phyloP scores from a whole-genome alignment of 1,140 invertebrate genomes.

The Diachasma alloeum region DNA sequence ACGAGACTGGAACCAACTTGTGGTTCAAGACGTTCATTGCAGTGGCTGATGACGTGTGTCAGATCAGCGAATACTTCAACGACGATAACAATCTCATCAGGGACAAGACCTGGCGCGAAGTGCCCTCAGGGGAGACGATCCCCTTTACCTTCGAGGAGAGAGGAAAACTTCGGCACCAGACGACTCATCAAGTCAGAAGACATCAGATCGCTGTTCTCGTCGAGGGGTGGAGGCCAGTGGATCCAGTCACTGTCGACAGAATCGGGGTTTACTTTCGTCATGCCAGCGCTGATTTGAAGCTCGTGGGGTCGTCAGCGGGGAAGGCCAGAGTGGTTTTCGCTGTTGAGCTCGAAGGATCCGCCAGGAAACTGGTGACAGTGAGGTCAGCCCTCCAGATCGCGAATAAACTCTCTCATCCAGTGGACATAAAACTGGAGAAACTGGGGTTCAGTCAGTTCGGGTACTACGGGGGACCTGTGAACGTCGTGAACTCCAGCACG shows the following conservation, averaged over 20 bases:
- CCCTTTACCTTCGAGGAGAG: slow-evolving; percentile 85
- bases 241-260: slow-evolving; percentile 92
- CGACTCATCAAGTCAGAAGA: slow-evolving; percentile 80
- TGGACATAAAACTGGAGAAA: slow-evolving; percentile 78
- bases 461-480: slow-evolving; percentile 12
- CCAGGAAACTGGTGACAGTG: slow-evolving; percentile 94
- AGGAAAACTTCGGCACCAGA: slow-evolving; percentile 79
- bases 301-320: slow-evolving; percentile 36
- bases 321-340: slow-evolving; percentile 84
- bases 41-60: slow-evolving; percentile 59
- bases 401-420: slow-evolving; percentile 77
- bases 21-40: slow-evolving; percentile 84
- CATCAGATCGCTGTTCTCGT: slow-evolving; percentile 90
- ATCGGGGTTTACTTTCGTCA: slow-evolving; percentile 93
- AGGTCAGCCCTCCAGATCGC: slow-evolving; percentile 85
- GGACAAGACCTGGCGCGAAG: slow-evolving; percentile 74
- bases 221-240: slow-evolving; percentile 87
- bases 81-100: slow-evolving; percentile 43
- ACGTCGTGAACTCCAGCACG: slow-evolving; percentile 24
- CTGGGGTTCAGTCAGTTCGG: slow-evolving; percentile 50
- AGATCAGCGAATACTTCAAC: slow-evolving; percentile 38
- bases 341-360: slow-evolving; percentile 90
- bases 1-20: slow-evolving; percentile 85
- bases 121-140: slow-evolving; percentile 74
- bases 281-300: slow-evolving; percentile 67